These are phyloP conservation scores for Melopsittacus undulatus DNA, from an alignment of 2,797 vertebrate species.

Conservation along the genomic window DNA sequence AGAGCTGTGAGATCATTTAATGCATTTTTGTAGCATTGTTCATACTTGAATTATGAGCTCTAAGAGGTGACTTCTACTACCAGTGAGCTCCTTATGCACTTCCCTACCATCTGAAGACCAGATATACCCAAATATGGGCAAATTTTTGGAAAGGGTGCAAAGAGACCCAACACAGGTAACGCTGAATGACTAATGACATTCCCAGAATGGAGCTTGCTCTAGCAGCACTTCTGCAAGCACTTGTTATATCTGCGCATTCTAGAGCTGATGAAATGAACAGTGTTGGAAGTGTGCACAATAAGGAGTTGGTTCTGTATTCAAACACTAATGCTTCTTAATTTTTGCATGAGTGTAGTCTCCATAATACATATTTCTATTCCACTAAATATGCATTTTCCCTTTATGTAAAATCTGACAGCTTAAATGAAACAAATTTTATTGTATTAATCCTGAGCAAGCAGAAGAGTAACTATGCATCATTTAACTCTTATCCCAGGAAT, in stretches of 20 bases:
- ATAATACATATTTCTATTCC: neutral
- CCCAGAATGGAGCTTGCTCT: neutral
- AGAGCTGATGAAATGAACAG: neutral
- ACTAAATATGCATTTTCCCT: neutral
- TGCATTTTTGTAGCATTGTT: accelerated
- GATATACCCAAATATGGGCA: neutral
- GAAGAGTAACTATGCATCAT: neutral
- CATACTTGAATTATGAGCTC: neutral
- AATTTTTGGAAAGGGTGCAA: neutral
- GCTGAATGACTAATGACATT: neutral
- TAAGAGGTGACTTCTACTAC: neutral
- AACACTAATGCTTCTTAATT: neutral
- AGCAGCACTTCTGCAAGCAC: neutral
- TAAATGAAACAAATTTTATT: neutral
- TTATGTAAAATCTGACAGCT: neutral
- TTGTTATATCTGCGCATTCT: neutral
- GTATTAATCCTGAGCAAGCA: neutral
- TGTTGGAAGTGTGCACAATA: neutral
- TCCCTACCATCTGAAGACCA: neutral
- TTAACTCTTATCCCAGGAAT: neutral
- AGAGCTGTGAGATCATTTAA: neutral
- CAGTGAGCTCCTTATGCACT: neutral
- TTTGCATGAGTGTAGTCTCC: neutral
- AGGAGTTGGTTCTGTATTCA: neutral
- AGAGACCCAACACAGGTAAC: neutral